Evolutionary conservation across 2,113 vertebrate genomes (phyloP).

Genomic region (Albula glossodonta): DNA sequence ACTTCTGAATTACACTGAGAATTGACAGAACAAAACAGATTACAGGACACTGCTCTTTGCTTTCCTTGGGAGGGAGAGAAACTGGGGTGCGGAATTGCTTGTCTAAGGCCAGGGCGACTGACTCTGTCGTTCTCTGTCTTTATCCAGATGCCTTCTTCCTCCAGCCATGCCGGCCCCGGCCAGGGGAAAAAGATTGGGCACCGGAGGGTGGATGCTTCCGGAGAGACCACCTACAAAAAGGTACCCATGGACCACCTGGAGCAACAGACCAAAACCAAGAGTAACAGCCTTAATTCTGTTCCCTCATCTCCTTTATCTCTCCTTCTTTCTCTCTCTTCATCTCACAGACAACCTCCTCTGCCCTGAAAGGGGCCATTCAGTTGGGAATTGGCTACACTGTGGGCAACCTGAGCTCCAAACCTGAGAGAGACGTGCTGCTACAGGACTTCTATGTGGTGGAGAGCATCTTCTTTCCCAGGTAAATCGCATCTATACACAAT

Average conservation of each 20-base stretch:
- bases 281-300: not conserved
- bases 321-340: not conserved
- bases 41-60: no score
- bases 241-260: constrained; percentile 51
- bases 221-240: constrained; percentile 98
- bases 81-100: no score
- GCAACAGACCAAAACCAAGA: not conserved
- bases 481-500: not conserved
- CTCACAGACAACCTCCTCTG: constrained; percentile 90
- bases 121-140: not conserved
- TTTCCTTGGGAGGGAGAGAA: no score
- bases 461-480: constrained; percentile 98
- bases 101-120: no score
- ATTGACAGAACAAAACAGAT: no score
- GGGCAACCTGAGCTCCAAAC: constrained; percentile 96
- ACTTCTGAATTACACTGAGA: no score
- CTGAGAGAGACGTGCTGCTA: constrained; percentile 97
- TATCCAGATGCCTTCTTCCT: constrained; percentile 73
- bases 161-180: constrained; percentile 67
- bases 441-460: constrained; percentile 98
- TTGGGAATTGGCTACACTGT: constrained; percentile 96
- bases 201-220: constrained; percentile 91
- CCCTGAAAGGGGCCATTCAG: constrained; percentile 95
- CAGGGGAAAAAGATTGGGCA: constrained; percentile 93
- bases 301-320: not conserved